Evolutionary conservation across 2,888 invertebrate species (phyloP).

Genomic region (Agonopterix heracliana): DNA sequence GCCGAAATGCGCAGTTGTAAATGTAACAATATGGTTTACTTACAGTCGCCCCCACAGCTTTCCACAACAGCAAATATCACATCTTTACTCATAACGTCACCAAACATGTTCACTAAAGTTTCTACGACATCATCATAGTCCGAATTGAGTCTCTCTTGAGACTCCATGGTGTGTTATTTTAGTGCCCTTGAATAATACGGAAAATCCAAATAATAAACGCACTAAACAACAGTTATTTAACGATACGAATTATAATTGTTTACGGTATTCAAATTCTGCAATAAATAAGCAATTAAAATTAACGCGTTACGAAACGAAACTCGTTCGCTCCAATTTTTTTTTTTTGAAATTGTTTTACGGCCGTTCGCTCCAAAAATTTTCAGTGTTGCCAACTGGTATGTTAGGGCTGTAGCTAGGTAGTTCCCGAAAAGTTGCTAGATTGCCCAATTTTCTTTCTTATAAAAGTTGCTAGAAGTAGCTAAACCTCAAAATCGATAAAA

Average conservation of each 20-base stretch:
- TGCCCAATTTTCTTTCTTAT: no score
- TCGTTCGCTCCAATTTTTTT: background rate
- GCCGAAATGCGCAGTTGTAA: no score
- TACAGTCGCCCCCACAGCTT: conserved; percentile 55
- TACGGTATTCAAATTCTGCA: no score
- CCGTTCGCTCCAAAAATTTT: no score
- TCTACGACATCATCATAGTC: conserved; percentile 31
- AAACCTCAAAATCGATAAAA: no score
- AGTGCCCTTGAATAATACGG: background rate
- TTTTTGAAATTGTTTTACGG: no score
- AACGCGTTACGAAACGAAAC: background rate
- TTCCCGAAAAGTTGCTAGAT: no score
- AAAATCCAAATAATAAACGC: background rate
- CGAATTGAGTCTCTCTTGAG: background rate
- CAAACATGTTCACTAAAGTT: conserved; percentile 47
- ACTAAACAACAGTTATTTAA: background rate
- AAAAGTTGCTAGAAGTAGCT: no score
- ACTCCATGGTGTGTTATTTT: conserved; percentile 8
- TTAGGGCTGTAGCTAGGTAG: no score
- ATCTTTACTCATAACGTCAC: conserved; percentile 39
- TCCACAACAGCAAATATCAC: conserved; percentile 51
- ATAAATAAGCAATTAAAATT: no score
- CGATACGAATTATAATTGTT: no score
- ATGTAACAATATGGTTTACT: conserved; percentile 27
- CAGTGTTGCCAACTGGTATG: no score